Evolutionary conservation across 1,140 invertebrate species (phyloP), one percentile per base, ranked within the genome.

Genomic region (Ips nitidus): DNA sequence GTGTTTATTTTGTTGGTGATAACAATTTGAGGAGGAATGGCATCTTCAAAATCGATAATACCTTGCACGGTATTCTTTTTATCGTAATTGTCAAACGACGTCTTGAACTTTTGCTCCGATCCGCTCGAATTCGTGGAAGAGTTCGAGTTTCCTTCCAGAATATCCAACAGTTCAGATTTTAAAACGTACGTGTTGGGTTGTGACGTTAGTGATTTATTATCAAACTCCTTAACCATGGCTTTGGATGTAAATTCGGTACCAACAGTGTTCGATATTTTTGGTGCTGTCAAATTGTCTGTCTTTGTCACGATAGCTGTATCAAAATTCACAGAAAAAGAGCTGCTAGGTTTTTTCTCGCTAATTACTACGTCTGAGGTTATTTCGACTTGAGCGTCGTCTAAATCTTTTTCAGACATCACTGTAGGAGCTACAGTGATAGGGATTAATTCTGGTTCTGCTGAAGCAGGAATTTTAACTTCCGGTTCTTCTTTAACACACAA

Each of bases 361-460:
- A 73, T 69, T 55, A 74, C 71, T 50, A 71, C 69, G 22, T 73
- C 72, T 2, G 72, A 47, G n/a, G 79, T 76, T 36, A 80, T 78
- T 74, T 80, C 79, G 7, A 80, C 77, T 74, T 80, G 77, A 6
- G 75, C 74, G 41, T 80, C 77, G 2, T 75, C 76, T 50, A 80
- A 72, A 66, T 79, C 77, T 60, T 78, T 74, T 61, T 79, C 77
- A 4, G 78, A 74, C n/a, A 80, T 75, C 42, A 79, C 74, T 1
- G 78, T 80, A 41, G 79, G 72, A 65, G 78, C 77, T 37, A 73
- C 74, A 45, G 78, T 74, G 36, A 78, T 77, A 4, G 74, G 64
- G 37, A 76, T 74, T 47, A 75, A 50, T 58, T 79, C 76, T 4
- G 75, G 47, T 59, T 77, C 73, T 47, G 40, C 42, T n/a, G 64